Evolutionary conservation across 2,113 vertebrate species (phyloP).

Genomic region (Osmerus eperlanus): DNA sequence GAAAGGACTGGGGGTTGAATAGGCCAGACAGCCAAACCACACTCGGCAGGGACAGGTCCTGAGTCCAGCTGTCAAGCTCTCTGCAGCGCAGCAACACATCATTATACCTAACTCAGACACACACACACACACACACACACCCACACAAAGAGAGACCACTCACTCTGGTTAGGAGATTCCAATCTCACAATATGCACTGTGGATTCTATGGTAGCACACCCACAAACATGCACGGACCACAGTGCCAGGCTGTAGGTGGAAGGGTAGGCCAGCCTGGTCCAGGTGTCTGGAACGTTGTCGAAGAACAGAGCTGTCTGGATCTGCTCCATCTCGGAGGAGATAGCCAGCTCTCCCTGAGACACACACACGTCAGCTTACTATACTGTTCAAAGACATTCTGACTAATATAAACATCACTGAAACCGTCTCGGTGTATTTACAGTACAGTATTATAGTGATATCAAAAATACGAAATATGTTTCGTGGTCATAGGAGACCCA

Average conservation of each 20-base stretch:
- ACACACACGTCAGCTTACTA: not conserved
- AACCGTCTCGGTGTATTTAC: too few species aligned
- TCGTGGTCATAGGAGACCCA: too few species aligned
- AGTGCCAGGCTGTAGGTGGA: conserved; percentile 81
- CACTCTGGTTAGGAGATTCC: too few species aligned
- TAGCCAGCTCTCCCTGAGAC: conserved; percentile 86
- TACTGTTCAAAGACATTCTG: too few species aligned
- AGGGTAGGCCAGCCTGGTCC: conserved; percentile 86
- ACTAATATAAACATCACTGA: too few species aligned
- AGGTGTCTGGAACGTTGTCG: conserved; percentile 88
- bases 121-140: not conserved
- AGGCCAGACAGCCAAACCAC: conserved; percentile 89
- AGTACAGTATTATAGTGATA: too few species aligned
- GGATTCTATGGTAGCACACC: not conserved
- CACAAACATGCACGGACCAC: conserved; percentile 59
- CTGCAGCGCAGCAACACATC: conserved; percentile 78
- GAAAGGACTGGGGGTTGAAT: conserved; percentile 95
- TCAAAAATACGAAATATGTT: too few species aligned
- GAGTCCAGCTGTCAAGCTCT: conserved; percentile 80
- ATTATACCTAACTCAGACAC: conserved; percentile 64
- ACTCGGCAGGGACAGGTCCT: conserved; percentile 82
- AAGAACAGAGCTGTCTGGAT: conserved; percentile 90
- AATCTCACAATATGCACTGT: too few species aligned
- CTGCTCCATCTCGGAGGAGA: conserved; percentile 91
- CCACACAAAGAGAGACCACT: not conserved